Evolutionary conservation across 1,140 invertebrate genomes (phyloP).

Genomic region (Ceratina japonica): DNA sequence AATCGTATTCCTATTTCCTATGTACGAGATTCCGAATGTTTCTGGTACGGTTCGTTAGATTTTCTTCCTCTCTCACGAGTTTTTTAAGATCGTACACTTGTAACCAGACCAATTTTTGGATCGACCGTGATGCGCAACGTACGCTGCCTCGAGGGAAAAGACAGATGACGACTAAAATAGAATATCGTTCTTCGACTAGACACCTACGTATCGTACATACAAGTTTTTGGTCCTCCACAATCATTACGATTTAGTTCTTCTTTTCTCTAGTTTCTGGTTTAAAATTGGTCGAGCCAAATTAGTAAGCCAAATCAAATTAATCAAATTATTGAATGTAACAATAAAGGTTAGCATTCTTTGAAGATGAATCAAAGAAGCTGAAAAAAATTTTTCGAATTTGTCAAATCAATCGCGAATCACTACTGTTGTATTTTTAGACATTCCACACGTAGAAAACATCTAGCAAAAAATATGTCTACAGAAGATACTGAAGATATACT

Average conservation of each 20-base stretch:
- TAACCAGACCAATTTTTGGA: conserved; percentile 38
- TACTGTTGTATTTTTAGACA: no score
- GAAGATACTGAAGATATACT: no score
- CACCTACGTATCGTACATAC: conserved; percentile 44
- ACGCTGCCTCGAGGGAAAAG: conserved; percentile 54
- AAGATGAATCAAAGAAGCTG: no score
- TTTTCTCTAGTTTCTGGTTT: not conserved
- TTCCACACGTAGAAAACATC: no score
- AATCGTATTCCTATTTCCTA: not conserved
- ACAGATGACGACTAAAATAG: conserved; percentile 57
- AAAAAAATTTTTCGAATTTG: no score
- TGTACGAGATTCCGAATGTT: not conserved
- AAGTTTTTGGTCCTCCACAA: conserved; percentile 46
- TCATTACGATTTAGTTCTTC: not conserved
- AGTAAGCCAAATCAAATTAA: no score
- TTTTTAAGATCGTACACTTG: conserved; percentile 30
- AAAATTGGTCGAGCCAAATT: not conserved
- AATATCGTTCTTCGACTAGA: conserved; percentile 56
- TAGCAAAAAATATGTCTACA: no score
- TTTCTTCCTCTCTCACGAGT: not conserved
- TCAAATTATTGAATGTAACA: no score
- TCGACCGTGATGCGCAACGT: conserved; percentile 35
- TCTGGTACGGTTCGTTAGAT: no score
- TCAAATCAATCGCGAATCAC: no score
- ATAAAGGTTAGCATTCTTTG: no score